These are phyloP conservation scores for Parazoanthus darwini DNA, from an alignment of 92 coral and sea anemone genomes.

Conservation along the genomic window DNA sequence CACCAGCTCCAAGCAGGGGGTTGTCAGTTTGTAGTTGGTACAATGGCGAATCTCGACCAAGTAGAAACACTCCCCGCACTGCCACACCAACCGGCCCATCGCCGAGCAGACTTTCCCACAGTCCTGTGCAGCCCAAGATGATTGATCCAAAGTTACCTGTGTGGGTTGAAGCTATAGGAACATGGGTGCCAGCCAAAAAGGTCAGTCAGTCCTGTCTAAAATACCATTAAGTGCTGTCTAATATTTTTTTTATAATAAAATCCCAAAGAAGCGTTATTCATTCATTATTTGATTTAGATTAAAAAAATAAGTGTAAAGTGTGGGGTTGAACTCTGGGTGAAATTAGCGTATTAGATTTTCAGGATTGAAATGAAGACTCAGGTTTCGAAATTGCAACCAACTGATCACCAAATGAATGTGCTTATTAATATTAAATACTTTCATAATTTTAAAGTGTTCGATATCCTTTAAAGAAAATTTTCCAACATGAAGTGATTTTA, in stretches of 20 bases:
- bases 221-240: no score
- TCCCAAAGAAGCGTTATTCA: background rate
- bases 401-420: no score
- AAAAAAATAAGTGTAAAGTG: no score
- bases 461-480: background rate
- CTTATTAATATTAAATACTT: no score
- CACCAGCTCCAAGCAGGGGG: constrained; percentile 9
- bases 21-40: constrained; percentile 39
- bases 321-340: no score
- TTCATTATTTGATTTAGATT: background rate
- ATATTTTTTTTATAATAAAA: background rate
- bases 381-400: no score
- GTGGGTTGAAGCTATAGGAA: constrained; percentile 33
- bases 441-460: no score
- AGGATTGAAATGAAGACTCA: no score
- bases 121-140: background rate
- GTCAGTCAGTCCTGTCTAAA: background rate
- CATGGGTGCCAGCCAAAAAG: constrained; percentile 36
- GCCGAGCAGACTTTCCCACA: constrained; percentile 3
- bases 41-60: background rate
- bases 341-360: no score
- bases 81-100: background rate
- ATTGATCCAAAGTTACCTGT: constrained; percentile 7
- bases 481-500: background rate
- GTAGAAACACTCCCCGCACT: constrained; percentile 26